Evolutionary conservation across 2,797 vertebrate genomes (phyloP), one percentile per base, ranked within the genome.

Genomic region (Acipenser oxyrinchus): DNA sequence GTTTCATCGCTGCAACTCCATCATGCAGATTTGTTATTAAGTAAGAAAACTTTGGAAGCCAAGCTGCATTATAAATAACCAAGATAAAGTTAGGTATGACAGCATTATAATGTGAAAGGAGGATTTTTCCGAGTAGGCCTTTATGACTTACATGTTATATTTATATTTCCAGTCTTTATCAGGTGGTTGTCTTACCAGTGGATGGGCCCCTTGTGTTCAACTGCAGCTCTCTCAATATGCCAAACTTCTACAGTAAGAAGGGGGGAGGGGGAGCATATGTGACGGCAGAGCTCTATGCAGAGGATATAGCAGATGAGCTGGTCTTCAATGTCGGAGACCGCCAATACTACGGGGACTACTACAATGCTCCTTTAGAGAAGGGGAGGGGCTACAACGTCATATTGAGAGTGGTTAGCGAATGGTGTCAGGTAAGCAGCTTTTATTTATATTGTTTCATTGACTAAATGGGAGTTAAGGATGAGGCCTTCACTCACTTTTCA

Each of bases 111-210:
- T 37, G 23, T 37, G 23, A 37, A 37, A 37, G 2, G 23, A 37
- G 23, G 23, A 37, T 37, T 2, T 37, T 37, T 37, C 23, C 23
- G 23, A 37, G 4, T 37, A 37, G 23, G 3, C 23, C 4, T 37
- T 37, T 37, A 37, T 37, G 23, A 37, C 23, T 37, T 37, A 37
- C 23, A 37, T 37, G 4, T 2, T 37, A 37, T 37, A 37, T 37
- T 37, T 37, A 37, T 37, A 37, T 23, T 57, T 72, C 49, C 68
- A 75, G 73, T 49, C 49, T 72, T 37, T 98, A 96, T 81, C 94
- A 99, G 80, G 90, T 96, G 71, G 87, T 95, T 69, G 94, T 96
- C 70, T 76, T 94, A 75, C 93, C 92, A 10, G 66, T 90, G 48
- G 82, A 82, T 53, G 81, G 81, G 10, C 78, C 86, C 18, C 79